Evolutionary conservation across 92 coral and sea anemone species (phyloP).

Genomic region (Paramuricea clavata): DNA sequence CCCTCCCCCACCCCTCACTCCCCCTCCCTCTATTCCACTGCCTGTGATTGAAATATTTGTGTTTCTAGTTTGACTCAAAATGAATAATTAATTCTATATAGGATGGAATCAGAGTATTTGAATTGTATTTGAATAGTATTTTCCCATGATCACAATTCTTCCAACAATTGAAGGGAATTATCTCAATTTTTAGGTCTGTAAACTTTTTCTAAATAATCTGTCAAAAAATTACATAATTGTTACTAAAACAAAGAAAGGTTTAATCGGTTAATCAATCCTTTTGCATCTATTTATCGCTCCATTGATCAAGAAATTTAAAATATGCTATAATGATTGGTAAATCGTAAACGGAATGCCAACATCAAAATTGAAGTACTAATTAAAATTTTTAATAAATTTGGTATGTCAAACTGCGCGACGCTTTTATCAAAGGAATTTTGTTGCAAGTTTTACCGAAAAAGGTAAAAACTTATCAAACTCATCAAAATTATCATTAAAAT

Average conservation of each 20-base stretch:
- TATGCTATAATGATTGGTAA: neutral
- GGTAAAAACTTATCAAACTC: neutral
- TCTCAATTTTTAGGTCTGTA: neutral
- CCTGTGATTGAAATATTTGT: no score
- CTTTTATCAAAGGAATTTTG: neutral
- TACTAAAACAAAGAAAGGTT: neutral
- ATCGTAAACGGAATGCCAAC: neutral
- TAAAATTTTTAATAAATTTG: neutral
- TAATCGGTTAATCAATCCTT: neutral
- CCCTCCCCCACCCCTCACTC: no score
- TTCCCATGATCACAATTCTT: no score
- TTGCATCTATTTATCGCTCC: constrained; percentile 22
- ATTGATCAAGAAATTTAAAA: neutral
- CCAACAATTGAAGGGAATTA: neutral
- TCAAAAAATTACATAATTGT: neutral
- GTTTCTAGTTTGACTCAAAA: no score
- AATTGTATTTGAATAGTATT: no score
- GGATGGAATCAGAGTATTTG: no score
- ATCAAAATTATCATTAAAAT: no score
- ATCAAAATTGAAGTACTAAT: neutral
- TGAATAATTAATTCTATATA: no score
- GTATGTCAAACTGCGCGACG: neutral
- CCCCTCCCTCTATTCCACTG: no score
- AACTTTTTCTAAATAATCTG: neutral
- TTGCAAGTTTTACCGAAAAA: neutral